Evolutionary conservation across 2,888 invertebrate genomes (phyloP).

Genomic region (Microchrysa polita): DNA sequence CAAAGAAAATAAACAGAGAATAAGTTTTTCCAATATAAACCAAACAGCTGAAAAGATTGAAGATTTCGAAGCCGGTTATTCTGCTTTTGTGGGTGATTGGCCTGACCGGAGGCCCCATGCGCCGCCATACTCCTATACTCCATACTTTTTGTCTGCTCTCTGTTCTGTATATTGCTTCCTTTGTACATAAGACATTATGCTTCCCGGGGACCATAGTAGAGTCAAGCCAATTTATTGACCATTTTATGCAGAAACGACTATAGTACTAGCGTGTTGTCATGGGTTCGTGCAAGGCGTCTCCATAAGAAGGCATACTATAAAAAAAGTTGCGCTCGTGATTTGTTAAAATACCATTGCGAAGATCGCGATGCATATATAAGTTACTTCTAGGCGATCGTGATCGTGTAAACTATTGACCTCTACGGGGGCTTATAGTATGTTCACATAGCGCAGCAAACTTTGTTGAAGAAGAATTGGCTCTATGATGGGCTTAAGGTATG

Average conservation of each 20-base stretch:
- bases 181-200: too few relatives aligned
- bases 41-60: conserved; percentile 9
- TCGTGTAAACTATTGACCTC: conserved; percentile 40
- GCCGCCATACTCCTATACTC: too few relatives aligned
- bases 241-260: background rate
- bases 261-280: conserved; percentile 8
- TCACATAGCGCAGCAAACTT: too few relatives aligned
- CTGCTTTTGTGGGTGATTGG: conserved; percentile 45
- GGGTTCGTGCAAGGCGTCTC: conserved; percentile 14
- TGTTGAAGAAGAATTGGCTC: too few relatives aligned
- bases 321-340: conserved; percentile 31
- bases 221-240: too few relatives aligned
- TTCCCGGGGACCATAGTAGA: too few relatives aligned
- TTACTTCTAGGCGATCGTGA: conserved; percentile 35
- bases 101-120: conserved; percentile 31
- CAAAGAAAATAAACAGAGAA: background rate
- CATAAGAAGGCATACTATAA: conserved; percentile 1
- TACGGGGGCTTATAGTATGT: background rate
- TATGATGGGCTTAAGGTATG: too few relatives aligned
- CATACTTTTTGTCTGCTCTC: background rate
- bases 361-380: conserved; percentile 26
- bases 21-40: background rate
- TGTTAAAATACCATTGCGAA: conserved; percentile 34
- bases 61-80: conserved; percentile 34
- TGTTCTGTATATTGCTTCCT: conserved; percentile 16